Conservation (phyloP, 2,888 invertebrate species). For the Neoscelio sp. region DNA sequence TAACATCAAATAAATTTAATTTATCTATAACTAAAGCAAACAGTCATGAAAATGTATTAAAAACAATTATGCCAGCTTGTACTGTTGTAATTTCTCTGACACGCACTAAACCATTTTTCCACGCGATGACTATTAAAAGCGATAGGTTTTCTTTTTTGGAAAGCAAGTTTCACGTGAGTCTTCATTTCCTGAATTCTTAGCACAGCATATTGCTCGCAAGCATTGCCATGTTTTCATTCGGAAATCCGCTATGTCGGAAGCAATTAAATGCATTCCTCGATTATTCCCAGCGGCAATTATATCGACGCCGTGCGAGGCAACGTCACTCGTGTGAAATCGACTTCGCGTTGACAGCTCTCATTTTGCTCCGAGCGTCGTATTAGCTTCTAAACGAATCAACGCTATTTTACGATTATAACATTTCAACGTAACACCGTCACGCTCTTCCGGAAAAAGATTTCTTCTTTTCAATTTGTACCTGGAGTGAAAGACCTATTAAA, state of each 20-base stretch:
- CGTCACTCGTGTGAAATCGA: slow-evolving; percentile 18
- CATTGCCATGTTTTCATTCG: slow-evolving; percentile 23
- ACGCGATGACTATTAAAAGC: slow-evolving; percentile 1
- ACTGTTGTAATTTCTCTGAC: background rate
- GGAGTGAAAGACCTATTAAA: slow-evolving; percentile 29
- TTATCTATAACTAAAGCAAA: too few species aligned
- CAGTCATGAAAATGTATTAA: too few species aligned
- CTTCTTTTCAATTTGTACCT: slow-evolving; percentile 1
- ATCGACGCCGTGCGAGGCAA: slow-evolving; percentile 1
- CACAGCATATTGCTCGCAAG: background rate
- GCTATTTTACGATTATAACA: slow-evolving; percentile 28
- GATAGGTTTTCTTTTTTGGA: slow-evolving; percentile 34
- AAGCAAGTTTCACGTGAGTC: slow-evolving; percentile 1
- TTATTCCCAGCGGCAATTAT: slow-evolving; percentile 18
- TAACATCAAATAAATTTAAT: too few species aligned
- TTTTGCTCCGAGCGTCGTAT: background rate
- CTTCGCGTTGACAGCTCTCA: slow-evolving; percentile 17
- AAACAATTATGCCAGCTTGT: too few species aligned
- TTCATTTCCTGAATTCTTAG: slow-evolving; percentile 28
- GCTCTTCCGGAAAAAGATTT: slow-evolving; percentile 33
- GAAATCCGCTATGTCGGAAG: slow-evolving; percentile 16
- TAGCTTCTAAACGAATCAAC: slow-evolving; percentile 3
- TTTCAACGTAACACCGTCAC: slow-evolving; percentile 36
- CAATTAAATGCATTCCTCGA: slow-evolving; percentile 24
- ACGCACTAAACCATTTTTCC: slow-evolving; percentile 3